These are phyloP conservation scores for Anisognathus igniventris DNA, from an alignment of 2,797 vertebrate genomes.

Conservation along the genomic window DNA sequence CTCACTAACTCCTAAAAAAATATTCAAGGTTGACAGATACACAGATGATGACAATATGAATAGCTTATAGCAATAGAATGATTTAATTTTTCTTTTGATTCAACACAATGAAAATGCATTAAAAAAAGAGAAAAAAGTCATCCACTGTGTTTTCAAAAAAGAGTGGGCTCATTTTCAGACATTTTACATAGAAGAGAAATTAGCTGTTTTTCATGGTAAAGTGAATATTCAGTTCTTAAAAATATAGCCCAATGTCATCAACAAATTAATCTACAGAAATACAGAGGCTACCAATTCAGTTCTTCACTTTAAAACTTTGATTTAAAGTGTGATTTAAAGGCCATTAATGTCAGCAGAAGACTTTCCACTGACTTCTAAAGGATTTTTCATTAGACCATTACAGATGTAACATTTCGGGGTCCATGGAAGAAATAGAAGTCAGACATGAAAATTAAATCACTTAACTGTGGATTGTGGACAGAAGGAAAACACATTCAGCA, in stretches of 20 bases:
- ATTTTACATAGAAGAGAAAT: background rate
- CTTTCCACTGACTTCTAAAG: background rate
- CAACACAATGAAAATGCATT: background rate
- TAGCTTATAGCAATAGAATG: background rate
- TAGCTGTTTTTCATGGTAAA: background rate
- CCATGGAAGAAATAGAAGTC: background rate
- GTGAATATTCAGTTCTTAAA: background rate
- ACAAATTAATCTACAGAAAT: background rate
- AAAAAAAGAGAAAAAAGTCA: background rate
- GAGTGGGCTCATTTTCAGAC: background rate
- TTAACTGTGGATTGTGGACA: background rate
- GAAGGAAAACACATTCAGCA: background rate
- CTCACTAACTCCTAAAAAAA: background rate
- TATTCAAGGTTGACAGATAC: background rate
- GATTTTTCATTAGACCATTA: constrained; percentile 4
- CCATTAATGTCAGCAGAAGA: background rate
- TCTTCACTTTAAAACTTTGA: background rate
- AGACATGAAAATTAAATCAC: constrained; percentile 24
- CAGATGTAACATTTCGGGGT: background rate
- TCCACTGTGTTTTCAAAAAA: background rate
- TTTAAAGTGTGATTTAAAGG: background rate
- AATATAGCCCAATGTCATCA: background rate
- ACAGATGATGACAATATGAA: background rate
- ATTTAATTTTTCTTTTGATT: background rate
- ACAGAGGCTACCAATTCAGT: background rate